These are phyloP conservation scores for Oscheius sp. DNA, from an alignment of 2,888 invertebrate species.

Conservation along the genomic window DNA sequence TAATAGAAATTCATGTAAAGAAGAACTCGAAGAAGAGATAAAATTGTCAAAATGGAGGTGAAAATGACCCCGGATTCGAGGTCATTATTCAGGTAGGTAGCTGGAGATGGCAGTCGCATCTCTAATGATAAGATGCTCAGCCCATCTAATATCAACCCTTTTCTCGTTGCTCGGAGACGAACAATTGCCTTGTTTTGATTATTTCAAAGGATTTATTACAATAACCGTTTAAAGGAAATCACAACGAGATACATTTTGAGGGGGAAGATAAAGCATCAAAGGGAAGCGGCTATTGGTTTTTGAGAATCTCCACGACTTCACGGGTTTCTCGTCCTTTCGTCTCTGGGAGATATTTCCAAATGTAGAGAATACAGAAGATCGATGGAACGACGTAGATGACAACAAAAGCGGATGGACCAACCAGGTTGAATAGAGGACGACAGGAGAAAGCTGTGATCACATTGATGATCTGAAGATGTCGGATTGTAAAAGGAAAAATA, in stretches of 20 bases:
- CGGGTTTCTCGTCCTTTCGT: constrained; percentile 41
- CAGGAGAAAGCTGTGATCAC: constrained; percentile 36
- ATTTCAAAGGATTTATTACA: too few species aligned
- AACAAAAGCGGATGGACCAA: constrained; percentile 45
- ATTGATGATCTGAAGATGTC: constrained; percentile 24
- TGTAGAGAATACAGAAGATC: constrained; percentile 54
- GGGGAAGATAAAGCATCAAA: not conserved
- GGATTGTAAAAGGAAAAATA: too few species aligned
- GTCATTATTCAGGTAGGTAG: not conserved
- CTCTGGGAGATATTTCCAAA: constrained; percentile 65
- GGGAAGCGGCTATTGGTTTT: constrained; percentile 19
- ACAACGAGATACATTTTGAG: not conserved
- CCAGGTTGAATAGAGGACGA: constrained; percentile 31
- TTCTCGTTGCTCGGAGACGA: not conserved
- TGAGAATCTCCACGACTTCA: constrained; percentile 33
- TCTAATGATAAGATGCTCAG: not conserved
- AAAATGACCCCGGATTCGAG: not conserved
- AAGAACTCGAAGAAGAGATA: not conserved
- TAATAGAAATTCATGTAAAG: not conserved
- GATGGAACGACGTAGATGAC: constrained; percentile 66
- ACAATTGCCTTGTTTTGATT: too few species aligned
- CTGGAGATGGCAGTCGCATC: not conserved
- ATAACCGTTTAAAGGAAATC: too few species aligned
- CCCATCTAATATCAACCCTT: not conserved
- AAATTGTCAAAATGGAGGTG: not conserved